Conservation (phyloP, 2,797 vertebrate genomes). For the Coilia nasus region DNA sequence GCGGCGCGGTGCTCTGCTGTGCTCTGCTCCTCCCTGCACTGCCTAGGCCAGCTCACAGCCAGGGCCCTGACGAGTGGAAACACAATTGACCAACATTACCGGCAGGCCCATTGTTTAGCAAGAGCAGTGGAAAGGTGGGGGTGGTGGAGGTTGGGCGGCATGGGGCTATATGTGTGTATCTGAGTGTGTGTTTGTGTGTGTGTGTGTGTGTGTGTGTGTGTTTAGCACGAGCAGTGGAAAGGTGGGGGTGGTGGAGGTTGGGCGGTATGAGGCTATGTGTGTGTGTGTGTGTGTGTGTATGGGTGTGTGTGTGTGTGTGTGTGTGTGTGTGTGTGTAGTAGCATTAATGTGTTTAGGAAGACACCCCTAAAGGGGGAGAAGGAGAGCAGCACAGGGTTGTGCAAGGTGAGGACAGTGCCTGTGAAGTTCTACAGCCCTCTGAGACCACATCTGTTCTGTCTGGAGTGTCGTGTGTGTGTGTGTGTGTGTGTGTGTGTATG, state of each 20-base stretch:
- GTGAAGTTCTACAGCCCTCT: too few relatives aligned
- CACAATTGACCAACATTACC: background rate
- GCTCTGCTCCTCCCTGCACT: background rate
- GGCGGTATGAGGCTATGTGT: too few relatives aligned
- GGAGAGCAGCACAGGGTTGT: too few relatives aligned
- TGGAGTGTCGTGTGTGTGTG: too few relatives aligned
- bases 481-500: background rate
- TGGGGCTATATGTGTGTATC: background rate
- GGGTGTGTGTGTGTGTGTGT: background rate
- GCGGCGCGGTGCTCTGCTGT: too few relatives aligned
- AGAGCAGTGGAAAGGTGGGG: background rate
- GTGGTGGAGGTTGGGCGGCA: background rate
- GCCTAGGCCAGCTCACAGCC: background rate
- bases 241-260: background rate
- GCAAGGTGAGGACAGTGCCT: too few relatives aligned
- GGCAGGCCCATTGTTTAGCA: background rate
- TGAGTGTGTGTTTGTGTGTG: background rate
- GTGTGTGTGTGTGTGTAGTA: background rate
- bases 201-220: background rate
- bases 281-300: background rate
- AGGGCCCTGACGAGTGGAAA: background rate
- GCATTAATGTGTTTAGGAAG: too few relatives aligned
- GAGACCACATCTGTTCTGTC: too few relatives aligned
- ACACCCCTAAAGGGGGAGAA: too few relatives aligned
- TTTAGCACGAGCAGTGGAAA: background rate